These are phyloP conservation scores for Leiothrix lutea DNA, from an alignment of 2,113 vertebrate species.

Conservation along the genomic window DNA sequence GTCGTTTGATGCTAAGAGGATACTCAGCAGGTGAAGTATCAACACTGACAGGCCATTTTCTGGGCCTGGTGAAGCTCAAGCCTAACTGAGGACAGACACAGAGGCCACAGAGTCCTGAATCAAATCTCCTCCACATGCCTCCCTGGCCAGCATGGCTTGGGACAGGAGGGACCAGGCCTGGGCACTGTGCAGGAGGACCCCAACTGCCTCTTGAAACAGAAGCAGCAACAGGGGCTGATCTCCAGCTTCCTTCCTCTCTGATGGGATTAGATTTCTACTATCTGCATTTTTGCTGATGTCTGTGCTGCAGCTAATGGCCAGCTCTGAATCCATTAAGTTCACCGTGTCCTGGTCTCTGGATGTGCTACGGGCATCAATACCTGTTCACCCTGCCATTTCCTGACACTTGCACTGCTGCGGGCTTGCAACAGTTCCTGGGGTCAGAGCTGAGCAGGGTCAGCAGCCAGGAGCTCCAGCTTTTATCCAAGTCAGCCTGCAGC, in stretches of 20 bases:
- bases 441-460: not conserved
- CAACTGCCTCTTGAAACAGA: not conserved
- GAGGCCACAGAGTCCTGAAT: not conserved
- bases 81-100: not conserved
- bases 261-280: not conserved
- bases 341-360: not conserved
- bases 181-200: not conserved
- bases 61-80: not conserved
- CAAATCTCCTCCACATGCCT: not conserved
- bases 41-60: not conserved
- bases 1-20: not conserved
- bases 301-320: constrained; percentile 27
- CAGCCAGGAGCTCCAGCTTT: not conserved
- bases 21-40: not conserved
- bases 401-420: not conserved
- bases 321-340: constrained; percentile 19
- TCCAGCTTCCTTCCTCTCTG: not conserved
- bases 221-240: not conserved
- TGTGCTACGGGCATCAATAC: not conserved
- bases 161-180: not conserved
- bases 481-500: not conserved
- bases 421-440: not conserved
- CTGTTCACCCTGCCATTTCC: not conserved
- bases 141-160: not conserved
- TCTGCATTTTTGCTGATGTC: constrained; percentile 31